Evolutionary conservation across 2,113 vertebrate genomes (phyloP).

Genomic region (Phyllostomus hastatus): DNA sequence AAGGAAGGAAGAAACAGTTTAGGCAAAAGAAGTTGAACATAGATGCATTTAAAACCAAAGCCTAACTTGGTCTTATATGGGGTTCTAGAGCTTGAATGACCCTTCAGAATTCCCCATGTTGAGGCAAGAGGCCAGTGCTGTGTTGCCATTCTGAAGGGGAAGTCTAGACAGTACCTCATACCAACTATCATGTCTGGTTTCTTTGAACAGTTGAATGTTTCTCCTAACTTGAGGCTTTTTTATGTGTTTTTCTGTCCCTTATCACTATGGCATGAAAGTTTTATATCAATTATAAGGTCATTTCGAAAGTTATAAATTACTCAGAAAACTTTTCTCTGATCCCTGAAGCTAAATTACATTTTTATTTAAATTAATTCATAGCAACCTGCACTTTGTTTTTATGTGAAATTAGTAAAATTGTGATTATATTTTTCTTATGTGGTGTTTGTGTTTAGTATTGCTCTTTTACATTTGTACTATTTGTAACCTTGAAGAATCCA

Average conservation of each 20-base stretch:
- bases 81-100: neutral
- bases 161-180: neutral
- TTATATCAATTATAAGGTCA: neutral
- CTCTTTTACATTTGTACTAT: neutral
- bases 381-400: neutral
- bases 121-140: accelerated
- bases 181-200: neutral
- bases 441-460: neutral
- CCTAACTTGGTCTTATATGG: accelerated
- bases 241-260: neutral
- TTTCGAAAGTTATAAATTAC: neutral
- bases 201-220: neutral
- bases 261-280: neutral
- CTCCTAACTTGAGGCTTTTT: neutral
- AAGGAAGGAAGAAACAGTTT: neutral
- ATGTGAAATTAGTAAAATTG: neutral
- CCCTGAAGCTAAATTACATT: neutral
- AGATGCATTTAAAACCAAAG: neutral
- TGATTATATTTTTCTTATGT: neutral
- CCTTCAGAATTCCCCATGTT: neutral
- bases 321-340: neutral
- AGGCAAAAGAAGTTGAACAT: neutral
- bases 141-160: neutral
- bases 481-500: neutral
- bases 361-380: neutral